Base-by-base conservation (phyloP, 2,888 invertebrate genomes). In the Hybos culiciformis region DNA sequence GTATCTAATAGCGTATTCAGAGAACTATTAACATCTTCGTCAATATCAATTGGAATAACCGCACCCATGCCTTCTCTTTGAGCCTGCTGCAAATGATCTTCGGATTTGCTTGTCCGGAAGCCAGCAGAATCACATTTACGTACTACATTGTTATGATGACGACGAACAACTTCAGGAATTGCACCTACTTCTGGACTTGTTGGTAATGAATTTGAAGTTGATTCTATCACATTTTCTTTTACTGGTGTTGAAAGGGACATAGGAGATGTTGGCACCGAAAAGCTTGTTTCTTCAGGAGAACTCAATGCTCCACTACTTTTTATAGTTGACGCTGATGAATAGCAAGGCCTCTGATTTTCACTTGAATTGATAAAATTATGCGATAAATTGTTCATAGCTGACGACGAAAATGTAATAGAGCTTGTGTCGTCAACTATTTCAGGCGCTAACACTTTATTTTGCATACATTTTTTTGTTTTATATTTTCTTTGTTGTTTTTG, bases 11-110 rank as follows among this genome's bases (percentile, higher is more conserved):
- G 70, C 47, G 90, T 90, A 68, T 93, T 91, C 48, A 93, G 72
- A 50, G 92, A 92, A 62, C 91, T 90, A 59, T 91, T 90, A 59
- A 90, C 81, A 64, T 90, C 88, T 65, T 92, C 92, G 62, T 90
- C 92, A 61, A 91, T 83, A 56, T 92, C 91, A 56, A 88, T 87
- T 52, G 85, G 85, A 55, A 67, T 63, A 51, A 90, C 87, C 48
- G 87, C 80, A 58, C 84, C 84, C 66, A 88, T 77, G 54, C 67
- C 67, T 50, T 67, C 67, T 43, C 66, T 62, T 51, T 67, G 68
- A 48, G 65, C 57, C 50, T 77, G 75, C 69, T 88, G 87, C 50
- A 93, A 69, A 62, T 91, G 91, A 68, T 92, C 91, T 69, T 93
- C 93, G 11, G 88, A 90, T 57, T 87, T 78, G 55, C 90, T 91